Percentiles rank a stretch among this genome's conserved stretches.
Conservation (phyloP, 2,113 vertebrate species). For the Trinectes maculatus region DNA sequence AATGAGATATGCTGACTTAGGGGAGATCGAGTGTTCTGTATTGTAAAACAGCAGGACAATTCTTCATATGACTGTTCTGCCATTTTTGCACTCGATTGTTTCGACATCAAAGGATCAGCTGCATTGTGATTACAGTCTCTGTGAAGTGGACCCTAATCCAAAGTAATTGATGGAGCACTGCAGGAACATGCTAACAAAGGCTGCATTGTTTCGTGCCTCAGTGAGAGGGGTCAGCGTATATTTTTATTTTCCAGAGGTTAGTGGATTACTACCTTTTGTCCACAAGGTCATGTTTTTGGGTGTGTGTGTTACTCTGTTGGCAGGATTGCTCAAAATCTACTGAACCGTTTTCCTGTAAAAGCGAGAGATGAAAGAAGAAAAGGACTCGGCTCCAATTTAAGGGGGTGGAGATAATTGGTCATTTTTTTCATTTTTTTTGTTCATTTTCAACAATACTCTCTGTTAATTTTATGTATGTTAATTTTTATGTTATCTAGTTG, state of each 20-base stretch:
- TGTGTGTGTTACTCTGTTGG: no score
- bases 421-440: no score
- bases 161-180: slow-evolving; percentile 55
- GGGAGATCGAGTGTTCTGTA: slow-evolving; percentile 34
- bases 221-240: slow-evolving; percentile 11
- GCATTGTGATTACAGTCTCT: slow-evolving; percentile 45
- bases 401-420: no score
- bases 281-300: no score
- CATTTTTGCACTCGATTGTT: slow-evolving; percentile 60
- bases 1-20: slow-evolving; percentile 53
- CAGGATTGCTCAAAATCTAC: no score
- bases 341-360: no score
- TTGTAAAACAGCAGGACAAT: slow-evolving; percentile 53
- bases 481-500: no score
- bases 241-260: no score
- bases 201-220: slow-evolving; percentile 32
- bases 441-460: no score
- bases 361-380: no score
- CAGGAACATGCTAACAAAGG: slow-evolving; percentile 42
- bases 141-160: slow-evolving; percentile 64
- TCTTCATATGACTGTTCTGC: slow-evolving; percentile 43
- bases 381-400: no score
- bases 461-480: no score
- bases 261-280: neutral
- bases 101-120: slow-evolving; percentile 65